phyloP scores from a whole-genome alignment of 37 sponge, comb jelly and placozoan species.

The Bolinopsis microptera region DNA sequence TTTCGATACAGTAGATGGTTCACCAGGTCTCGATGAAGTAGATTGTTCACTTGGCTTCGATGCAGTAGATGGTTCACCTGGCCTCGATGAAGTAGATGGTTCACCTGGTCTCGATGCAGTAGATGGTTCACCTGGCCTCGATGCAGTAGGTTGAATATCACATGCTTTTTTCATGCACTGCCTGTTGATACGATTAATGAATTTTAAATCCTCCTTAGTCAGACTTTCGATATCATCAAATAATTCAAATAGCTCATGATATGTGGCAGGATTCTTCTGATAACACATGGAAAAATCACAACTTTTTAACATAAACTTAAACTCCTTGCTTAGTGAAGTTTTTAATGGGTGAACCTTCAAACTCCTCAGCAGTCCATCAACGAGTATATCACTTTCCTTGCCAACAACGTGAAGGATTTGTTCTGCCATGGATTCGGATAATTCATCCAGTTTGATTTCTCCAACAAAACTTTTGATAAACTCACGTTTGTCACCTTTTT shows the following conservation, averaged over 20 bases:
- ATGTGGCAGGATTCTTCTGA: neutral
- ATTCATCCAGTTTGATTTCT: neutral
- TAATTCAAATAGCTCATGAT: neutral
- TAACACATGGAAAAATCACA: neutral
- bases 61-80: no score
- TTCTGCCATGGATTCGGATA: neutral
- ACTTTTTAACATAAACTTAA: neutral
- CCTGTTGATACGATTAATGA: neutral
- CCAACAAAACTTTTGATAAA: neutral
- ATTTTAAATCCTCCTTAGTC: neutral
- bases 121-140: no score
- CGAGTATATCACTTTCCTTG: neutral
- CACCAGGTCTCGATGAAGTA: no score
- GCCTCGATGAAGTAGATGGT: no score
- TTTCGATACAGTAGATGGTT: no score
- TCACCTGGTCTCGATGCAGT: no score
- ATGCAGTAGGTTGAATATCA: no score
- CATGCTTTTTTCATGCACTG: neutral
- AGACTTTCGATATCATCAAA: neutral
- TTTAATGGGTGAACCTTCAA: neutral
- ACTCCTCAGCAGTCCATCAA: neutral
- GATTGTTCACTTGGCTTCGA: no score
- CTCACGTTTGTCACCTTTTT: neutral
- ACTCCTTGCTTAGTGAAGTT: neutral
- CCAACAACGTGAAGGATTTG: neutral